Evolutionary conservation across 2,113 vertebrate genomes (phyloP), one percentile per base, ranked within the genome.

Genomic region (Callorhinus ursinus): DNA sequence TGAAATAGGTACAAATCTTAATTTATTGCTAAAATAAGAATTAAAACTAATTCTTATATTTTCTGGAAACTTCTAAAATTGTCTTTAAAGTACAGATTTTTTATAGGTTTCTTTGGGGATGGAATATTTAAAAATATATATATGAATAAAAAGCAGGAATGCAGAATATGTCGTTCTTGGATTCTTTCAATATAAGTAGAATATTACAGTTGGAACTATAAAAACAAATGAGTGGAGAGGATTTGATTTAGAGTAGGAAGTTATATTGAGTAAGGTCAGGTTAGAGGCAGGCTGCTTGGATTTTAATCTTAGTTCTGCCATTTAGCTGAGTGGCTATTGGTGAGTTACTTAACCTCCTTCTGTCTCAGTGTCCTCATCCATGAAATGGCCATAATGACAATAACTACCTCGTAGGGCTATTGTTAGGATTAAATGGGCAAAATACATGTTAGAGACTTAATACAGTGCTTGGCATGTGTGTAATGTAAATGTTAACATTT

Each of bases 1-100:
- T n/a, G 99, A 99, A 99, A 99, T 99, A 98, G 99, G 99, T 99
- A 99, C 57, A 95, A 97, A 96, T 83, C 97, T 97, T 84, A 94
- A 0, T 82, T 65, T 95, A 12, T 96, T 98, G 10, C 28, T 96
- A 4, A 88, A 88, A 85, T 89, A 79, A 3, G 15, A 74, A 89
- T 90, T 93, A 87, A 49, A 93, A 92, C 39, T 90, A 76, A 39
- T 36, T 74, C 7, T 92, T 63, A 69, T 16, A 12, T 86, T 97
- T 93, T 53, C n/a, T 95, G 39, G 1, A 3, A 19, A 74, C 26
- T 95, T 93, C 36, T 84, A 86, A 95, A 88, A 80, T 94, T 94
- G 1, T 92, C 42, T 57, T 96, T 42, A 85, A 96, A 92, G 33
- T 36, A 5, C 13, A 96, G 21, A 42, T 36, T 84, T 87, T 88